These are phyloP conservation scores for Uria aalge DNA, from an alignment of 2,113 vertebrate genomes.

Conservation along the genomic window DNA sequence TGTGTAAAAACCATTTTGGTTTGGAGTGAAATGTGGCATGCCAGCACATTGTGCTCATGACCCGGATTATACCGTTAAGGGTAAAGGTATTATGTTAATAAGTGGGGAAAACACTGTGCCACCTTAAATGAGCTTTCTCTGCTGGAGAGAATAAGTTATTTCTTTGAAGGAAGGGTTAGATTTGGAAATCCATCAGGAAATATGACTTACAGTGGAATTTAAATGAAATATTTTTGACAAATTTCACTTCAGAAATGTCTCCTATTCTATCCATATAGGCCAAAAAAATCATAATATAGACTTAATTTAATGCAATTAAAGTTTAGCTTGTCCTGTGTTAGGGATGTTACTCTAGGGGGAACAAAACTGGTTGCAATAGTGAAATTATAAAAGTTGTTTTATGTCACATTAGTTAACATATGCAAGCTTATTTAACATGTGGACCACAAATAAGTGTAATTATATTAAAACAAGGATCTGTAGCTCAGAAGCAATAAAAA, in stretches of 20 bases:
- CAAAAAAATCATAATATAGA: conserved; percentile 56
- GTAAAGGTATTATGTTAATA: not conserved
- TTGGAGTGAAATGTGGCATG: not conserved
- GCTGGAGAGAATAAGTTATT: not conserved
- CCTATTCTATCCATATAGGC: conserved; percentile 57
- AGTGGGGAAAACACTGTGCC: not conserved
- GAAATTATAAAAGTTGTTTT: conserved; percentile 81
- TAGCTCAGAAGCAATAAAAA: conserved; percentile 90
- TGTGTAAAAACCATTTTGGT: not conserved
- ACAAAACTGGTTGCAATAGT: conserved; percentile 73
- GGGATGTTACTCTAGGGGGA: conserved; percentile 71
- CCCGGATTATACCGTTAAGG: not conserved
- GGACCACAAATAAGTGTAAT: conserved; percentile 83
- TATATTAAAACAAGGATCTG: conserved; percentile 83
- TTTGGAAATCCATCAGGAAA: conserved; percentile 12
- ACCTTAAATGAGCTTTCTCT: conserved; percentile 19
- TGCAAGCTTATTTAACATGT: conserved; percentile 84
- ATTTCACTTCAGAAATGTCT: conserved; percentile 57
- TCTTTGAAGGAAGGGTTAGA: conserved; percentile 10
- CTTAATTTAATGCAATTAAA: conserved; percentile 75
- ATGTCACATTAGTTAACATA: conserved; percentile 82
- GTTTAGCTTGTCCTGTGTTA: conserved; percentile 71
- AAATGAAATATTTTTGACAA: conserved; percentile 55
- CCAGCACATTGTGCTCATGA: not conserved
- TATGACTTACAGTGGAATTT: not conserved